These are phyloP conservation scores for Hucho hucho DNA, from an alignment of 2,113 vertebrate genomes.

Conservation along the genomic window DNA sequence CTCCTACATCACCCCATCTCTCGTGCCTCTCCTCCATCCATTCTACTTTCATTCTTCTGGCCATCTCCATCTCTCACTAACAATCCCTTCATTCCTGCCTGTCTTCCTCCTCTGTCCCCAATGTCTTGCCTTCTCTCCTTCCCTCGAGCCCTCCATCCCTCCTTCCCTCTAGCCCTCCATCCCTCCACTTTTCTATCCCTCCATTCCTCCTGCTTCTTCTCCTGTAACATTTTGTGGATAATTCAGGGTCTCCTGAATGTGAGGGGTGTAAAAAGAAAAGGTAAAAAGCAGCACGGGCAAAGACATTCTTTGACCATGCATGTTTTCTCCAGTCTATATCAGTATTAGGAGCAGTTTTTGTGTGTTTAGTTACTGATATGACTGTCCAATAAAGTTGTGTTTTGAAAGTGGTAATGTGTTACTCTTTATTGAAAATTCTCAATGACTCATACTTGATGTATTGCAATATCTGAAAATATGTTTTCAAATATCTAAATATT, in stretches of 20 bases:
- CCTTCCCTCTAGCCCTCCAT: neutral
- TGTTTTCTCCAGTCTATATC: neutral
- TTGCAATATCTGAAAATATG: neutral
- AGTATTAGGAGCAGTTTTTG: neutral
- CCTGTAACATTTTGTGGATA: too few relatives aligned
- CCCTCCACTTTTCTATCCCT: neutral
- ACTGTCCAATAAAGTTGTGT: slow-evolving; percentile 52
- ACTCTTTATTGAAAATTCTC: neutral
- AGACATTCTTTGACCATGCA: neutral
- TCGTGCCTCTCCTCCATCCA: too few relatives aligned
- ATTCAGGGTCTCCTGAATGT: neutral
- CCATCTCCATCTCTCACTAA: too few relatives aligned
- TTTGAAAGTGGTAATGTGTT: slow-evolving; percentile 32
- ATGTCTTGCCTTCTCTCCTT: neutral
- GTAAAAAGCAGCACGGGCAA: neutral
- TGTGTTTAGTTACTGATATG: slow-evolving; percentile 7
- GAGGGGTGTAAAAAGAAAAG: neutral
- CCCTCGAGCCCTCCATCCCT: neutral
- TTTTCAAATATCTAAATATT: too few relatives aligned
- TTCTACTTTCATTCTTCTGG: neutral
- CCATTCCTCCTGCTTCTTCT: too few relatives aligned
- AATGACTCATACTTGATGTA: neutral
- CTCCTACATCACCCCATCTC: too few relatives aligned
- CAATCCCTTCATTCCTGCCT: neutral
- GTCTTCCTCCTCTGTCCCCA: neutral